Evolutionary conservation across 2,797 vertebrate genomes (phyloP).

Genomic region (Hyperoplus lanceolatus): DNA sequence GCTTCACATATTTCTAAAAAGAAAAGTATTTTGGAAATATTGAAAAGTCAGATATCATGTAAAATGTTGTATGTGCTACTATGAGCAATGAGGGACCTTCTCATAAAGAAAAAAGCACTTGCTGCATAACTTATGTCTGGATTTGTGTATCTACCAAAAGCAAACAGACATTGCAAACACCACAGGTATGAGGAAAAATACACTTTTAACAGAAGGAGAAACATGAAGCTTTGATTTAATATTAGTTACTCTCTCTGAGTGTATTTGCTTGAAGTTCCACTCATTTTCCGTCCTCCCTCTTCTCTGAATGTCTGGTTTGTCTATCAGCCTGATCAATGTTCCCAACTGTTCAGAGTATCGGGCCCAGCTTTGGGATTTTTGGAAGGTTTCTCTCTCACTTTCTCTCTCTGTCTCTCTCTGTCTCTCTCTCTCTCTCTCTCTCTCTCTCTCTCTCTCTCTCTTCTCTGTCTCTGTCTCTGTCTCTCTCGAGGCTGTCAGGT

Average conservation of each 20-base stretch:
- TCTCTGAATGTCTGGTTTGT: constrained; percentile 76
- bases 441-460: too few species aligned
- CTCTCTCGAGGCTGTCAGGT: constrained; percentile 45
- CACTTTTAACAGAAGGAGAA: constrained; percentile 15
- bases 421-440: too few species aligned
- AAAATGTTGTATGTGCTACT: neutral
- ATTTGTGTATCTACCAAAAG: neutral
- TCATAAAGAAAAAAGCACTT: neutral
- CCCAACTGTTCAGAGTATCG: constrained; percentile 48
- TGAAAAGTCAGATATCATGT: neutral
- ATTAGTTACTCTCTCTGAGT: neutral
- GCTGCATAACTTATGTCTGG: neutral
- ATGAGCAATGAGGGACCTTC: neutral
- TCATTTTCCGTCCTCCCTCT: constrained; percentile 28
- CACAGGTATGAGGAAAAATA: constrained; percentile 28
- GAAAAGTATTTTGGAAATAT: constrained; percentile 43
- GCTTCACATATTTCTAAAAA: constrained; percentile 69
- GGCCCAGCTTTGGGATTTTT: constrained; percentile 41
- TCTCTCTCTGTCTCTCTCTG: too few species aligned
- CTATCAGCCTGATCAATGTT: constrained; percentile 76
- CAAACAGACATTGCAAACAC: constrained; percentile 1
- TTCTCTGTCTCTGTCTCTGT: neutral
- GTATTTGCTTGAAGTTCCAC: neutral
- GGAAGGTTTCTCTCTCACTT: constrained; percentile 16
- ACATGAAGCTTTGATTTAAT: constrained; percentile 22